phyloP scores from a whole-genome alignment of 2,888 invertebrate genomes.

The Amblyjoppa fuscipennis region DNA sequence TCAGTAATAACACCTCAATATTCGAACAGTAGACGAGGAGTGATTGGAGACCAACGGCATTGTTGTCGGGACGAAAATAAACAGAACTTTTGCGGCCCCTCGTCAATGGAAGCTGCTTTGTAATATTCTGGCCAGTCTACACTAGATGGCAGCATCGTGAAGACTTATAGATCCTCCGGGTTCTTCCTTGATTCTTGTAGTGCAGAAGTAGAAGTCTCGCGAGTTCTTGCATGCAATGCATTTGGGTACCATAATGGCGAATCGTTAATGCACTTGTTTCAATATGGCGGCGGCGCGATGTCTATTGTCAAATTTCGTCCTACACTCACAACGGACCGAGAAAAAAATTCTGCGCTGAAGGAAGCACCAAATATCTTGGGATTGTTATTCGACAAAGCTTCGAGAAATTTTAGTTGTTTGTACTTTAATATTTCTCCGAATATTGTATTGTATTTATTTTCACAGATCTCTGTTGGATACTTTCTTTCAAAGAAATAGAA shows the following conservation, averaged over 20 bases:
- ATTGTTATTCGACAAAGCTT: no score
- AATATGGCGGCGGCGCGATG: not conserved
- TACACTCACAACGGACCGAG: not conserved
- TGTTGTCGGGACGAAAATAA: slow-evolving; percentile 67
- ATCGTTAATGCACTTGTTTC: slow-evolving; percentile 1
- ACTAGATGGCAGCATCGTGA: slow-evolving; percentile 64
- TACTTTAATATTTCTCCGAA: not conserved
- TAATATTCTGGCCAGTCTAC: not conserved
- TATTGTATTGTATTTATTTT: not conserved
- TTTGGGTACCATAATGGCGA: slow-evolving; percentile 13
- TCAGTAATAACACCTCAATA: slow-evolving; percentile 18
- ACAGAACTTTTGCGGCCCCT: slow-evolving; percentile 55
- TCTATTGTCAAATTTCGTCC: not conserved
- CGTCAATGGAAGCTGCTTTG: slow-evolving; percentile 39
- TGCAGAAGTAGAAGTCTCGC: not conserved
- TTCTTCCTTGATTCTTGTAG: not conserved
- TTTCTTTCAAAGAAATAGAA: no score
- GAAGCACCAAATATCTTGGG: not conserved
- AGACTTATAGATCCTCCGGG: not conserved
- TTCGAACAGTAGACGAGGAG: slow-evolving; percentile 45
- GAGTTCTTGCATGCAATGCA: not conserved
- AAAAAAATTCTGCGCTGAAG: not conserved
- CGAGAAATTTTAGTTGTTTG: not conserved
- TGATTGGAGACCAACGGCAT: slow-evolving; percentile 59
- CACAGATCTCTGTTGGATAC: no score